These are phyloP conservation scores for Vanessa cardui DNA, from an alignment of 2,888 invertebrate genomes.

Conservation along the genomic window DNA sequence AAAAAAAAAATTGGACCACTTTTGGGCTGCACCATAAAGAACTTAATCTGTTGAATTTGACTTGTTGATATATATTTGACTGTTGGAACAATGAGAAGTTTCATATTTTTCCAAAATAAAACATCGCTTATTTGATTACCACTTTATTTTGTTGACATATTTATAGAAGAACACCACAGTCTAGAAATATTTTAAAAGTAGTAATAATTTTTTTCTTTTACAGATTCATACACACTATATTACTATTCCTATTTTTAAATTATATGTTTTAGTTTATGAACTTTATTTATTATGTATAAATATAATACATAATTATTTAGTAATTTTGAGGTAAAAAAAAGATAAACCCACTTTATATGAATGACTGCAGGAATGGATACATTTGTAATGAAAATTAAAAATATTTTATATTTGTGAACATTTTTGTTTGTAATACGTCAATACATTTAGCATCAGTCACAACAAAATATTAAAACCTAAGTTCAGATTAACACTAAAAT, in stretches of 20 bases:
- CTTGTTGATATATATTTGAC: too few species aligned
- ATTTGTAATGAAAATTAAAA: background rate
- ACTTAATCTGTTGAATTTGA: too few species aligned
- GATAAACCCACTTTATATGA: background rate
- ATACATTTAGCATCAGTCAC: constrained; percentile 11
- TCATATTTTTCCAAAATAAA: background rate
- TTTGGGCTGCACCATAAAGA: too few species aligned
- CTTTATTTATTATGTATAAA: constrained; percentile 1
- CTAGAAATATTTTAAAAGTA: background rate
- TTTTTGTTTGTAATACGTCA: background rate
- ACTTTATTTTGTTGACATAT: constrained; percentile 9
- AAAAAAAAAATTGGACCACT: too few species aligned
- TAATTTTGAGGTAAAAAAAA: background rate
- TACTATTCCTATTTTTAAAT: constrained; percentile 5
- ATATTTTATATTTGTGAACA: background rate
- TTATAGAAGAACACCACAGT: constrained; percentile 8
- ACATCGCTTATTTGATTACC: background rate
- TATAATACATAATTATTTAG: constrained; percentile 9
- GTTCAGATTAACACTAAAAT: constrained; percentile 25
- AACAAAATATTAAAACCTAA: constrained; percentile 10
- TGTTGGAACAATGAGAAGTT: background rate
- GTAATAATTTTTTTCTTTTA: constrained; percentile 11
- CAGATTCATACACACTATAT: constrained; percentile 20
- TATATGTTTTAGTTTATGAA: background rate
- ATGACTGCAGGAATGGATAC: constrained; percentile 1